Conservation (phyloP, 2,797 vertebrate genomes). For the Crocidura indochinensis region DNA sequence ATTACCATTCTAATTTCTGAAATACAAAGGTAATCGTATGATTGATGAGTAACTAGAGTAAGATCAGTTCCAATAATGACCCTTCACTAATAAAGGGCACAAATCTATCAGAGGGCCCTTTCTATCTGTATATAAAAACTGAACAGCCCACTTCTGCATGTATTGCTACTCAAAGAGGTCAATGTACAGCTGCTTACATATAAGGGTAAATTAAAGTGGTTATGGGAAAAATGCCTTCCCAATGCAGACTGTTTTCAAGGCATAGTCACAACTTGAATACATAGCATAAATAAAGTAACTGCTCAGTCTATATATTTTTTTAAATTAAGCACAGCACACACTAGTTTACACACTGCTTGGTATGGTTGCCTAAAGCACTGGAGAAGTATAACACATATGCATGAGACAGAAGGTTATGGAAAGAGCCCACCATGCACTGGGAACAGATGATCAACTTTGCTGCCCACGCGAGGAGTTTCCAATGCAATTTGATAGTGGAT, state of each 20-base stretch:
- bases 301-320: conserved; percentile 66
- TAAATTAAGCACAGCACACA: conserved; percentile 72
- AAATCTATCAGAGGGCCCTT: conserved; percentile 9
- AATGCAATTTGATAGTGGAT: conserved; percentile 68
- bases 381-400: conserved; percentile 80
- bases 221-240: conserved; percentile 50
- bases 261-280: conserved; percentile 32
- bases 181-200: conserved; percentile 70
- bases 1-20: conserved; percentile 54
- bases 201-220: conserved; percentile 64
- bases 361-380: conserved; percentile 80
- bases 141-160: conserved; percentile 40
- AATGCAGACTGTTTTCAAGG: conserved; percentile 45
- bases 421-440: conserved; percentile 74
- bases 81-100: conserved; percentile 23
- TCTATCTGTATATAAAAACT: conserved; percentile 24
- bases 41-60: conserved; percentile 6
- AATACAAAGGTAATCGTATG: conserved; percentile 22
- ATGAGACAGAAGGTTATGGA: conserved; percentile 46
- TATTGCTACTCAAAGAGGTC: too few species aligned
- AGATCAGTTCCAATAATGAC: conserved; percentile 54
- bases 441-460: conserved; percentile 43
- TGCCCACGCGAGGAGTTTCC: conserved; percentile 68
- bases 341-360: conserved; percentile 78
- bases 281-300: conserved; percentile 65